A percentile compares a stretch with the other conserved stretches of the same genome.
phyloP scores from a whole-genome alignment of 2,797 vertebrate genomes.

The Jordanella pulchra region DNA sequence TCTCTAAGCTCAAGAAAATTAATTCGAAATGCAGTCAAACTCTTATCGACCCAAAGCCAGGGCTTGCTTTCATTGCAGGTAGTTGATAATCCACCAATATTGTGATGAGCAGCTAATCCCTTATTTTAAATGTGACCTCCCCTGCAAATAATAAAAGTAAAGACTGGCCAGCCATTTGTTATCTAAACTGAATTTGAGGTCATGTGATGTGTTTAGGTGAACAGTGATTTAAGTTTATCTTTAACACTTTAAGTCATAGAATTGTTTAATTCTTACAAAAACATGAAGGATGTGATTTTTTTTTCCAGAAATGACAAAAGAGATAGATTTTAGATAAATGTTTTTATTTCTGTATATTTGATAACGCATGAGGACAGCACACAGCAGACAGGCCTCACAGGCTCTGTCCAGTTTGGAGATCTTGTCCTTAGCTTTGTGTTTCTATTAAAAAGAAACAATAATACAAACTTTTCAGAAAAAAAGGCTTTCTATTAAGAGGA shows the following conservation, averaged over 20 bases:
- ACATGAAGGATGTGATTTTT: not conserved
- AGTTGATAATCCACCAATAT: constrained; percentile 95
- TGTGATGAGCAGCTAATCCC: constrained; percentile 96
- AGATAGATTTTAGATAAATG: not conserved
- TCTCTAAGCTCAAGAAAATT: constrained; percentile 94
- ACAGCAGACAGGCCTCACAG: not conserved
- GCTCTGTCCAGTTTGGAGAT: not conserved
- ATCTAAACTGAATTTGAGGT: constrained; percentile 20
- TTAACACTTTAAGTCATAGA: constrained; percentile 43
- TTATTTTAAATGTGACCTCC: constrained; percentile 90
- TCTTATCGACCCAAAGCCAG: constrained; percentile 93
- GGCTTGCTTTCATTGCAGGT: constrained; percentile 93
- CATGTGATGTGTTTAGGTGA: constrained; percentile 25
- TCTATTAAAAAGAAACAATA: not conserved
- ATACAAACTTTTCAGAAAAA: not conserved
- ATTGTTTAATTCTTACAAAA: not conserved
- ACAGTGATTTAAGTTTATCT: constrained; percentile 38
- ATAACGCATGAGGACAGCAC: not conserved
- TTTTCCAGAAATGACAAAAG: not conserved
- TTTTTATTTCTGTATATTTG: not conserved
- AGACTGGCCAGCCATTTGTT: constrained; percentile 61
- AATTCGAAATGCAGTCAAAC: constrained; percentile 98
- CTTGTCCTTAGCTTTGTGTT: not conserved
- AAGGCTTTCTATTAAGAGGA: not conserved
- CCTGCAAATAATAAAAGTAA: constrained; percentile 64